phyloP scores from a whole-genome alignment of 2,113 vertebrate species.

The Steatornis caripensis region DNA sequence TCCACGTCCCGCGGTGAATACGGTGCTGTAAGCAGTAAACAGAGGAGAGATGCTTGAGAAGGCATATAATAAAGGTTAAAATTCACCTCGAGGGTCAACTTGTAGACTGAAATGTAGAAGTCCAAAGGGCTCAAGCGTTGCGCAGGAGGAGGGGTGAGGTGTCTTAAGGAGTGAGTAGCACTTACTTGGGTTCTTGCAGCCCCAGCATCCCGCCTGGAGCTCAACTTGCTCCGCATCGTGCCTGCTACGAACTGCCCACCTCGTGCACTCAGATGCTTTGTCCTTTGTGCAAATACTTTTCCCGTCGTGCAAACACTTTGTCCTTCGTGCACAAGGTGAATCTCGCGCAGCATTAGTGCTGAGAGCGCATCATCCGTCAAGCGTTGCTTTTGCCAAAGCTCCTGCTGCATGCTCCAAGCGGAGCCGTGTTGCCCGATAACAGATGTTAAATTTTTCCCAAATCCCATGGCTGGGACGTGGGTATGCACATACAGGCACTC shows the following conservation, averaged over 20 bases:
- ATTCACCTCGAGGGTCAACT: neutral
- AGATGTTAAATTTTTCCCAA: neutral
- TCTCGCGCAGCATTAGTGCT: rapidly evolving
- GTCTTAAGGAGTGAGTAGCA: neutral
- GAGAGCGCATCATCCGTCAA: neutral
- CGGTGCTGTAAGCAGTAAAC: rapidly evolving
- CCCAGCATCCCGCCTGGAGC: neutral
- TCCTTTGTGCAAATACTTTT: neutral
- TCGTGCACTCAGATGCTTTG: neutral
- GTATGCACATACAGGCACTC: rapidly evolving
- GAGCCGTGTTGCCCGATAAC: neutral
- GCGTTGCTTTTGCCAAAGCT: neutral
- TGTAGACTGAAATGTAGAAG: neutral
- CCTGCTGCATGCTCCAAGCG: rapidly evolving
- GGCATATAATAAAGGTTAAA: neutral
- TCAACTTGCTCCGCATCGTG: neutral
- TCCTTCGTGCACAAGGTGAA: neutral
- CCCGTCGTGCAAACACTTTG: neutral
- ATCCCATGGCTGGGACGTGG: rapidly evolving
- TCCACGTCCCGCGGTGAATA: neutral
- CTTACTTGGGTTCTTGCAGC: neutral
- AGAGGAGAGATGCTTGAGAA: neutral
- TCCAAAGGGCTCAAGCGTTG: neutral
- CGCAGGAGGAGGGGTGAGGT: neutral
- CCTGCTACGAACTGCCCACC: neutral